These are phyloP conservation scores for Seira sanloemensis DNA, from an alignment of 2,888 invertebrate genomes.

Conservation along the genomic window DNA sequence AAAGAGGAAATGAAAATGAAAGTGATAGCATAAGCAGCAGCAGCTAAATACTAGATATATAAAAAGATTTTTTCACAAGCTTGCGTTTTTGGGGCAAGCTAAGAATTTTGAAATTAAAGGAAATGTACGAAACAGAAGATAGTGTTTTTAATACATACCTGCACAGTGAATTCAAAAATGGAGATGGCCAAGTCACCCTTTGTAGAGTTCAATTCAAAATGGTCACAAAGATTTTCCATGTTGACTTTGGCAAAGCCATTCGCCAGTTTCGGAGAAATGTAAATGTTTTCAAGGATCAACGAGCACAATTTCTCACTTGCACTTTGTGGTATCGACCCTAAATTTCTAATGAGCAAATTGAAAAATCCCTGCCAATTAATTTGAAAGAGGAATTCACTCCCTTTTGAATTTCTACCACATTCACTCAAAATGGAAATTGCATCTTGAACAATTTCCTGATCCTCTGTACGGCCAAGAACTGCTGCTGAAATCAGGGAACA, in stretches of 20 bases:
- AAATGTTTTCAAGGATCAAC: constrained; percentile 65
- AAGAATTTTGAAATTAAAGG: background rate
- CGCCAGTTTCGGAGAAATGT: constrained; percentile 66
- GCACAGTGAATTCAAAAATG: constrained; percentile 57
- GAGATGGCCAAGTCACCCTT: constrained; percentile 32
- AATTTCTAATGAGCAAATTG: constrained; percentile 42
- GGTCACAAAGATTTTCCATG: constrained; percentile 51
- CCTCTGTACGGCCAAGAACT: constrained; percentile 20
- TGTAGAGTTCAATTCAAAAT: constrained; percentile 33
- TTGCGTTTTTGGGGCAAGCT: background rate
- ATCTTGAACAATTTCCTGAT: constrained; percentile 28
- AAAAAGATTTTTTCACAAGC: too few species aligned
- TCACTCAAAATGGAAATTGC: constrained; percentile 47
- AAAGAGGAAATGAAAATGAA: background rate
- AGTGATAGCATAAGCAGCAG: too few species aligned
- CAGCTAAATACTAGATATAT: too few species aligned
- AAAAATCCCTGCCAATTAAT: constrained; percentile 65
- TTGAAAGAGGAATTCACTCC: constrained; percentile 68
- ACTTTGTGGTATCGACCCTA: constrained; percentile 21
- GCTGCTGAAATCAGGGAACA: constrained; percentile 35
- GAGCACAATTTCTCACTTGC: constrained; percentile 32
- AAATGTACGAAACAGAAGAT: background rate
- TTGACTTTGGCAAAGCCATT: constrained; percentile 61
- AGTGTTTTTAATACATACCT: constrained; percentile 65
- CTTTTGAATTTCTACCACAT: constrained; percentile 57